phyloP scores from a whole-genome alignment of 2,888 invertebrate species.

The Drosophila antonietae region DNA sequence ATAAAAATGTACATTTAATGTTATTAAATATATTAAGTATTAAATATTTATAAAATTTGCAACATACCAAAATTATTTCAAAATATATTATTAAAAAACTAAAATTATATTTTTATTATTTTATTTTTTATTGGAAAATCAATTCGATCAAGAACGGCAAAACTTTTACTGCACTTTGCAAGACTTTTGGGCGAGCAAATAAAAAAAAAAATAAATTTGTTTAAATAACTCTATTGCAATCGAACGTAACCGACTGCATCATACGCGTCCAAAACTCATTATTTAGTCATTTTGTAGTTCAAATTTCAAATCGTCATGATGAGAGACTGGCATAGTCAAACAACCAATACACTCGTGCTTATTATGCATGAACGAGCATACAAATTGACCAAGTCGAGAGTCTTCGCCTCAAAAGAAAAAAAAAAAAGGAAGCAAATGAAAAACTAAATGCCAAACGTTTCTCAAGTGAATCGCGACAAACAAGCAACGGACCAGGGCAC shows the following conservation, averaged over 20 bases:
- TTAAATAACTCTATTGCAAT: constrained; percentile 49
- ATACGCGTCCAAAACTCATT: not conserved
- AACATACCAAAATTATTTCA: too few species aligned
- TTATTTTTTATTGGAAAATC: constrained; percentile 33
- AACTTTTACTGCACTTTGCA: constrained; percentile 50
- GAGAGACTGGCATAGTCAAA: not conserved
- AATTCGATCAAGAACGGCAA: constrained; percentile 59
- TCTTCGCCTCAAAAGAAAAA: not conserved
- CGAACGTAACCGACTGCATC: not conserved
- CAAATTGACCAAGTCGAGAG: constrained; percentile 7
- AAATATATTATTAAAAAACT: too few species aligned
- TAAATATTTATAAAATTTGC: too few species aligned
- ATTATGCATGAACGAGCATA: not conserved
- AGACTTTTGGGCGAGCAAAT: constrained; percentile 60
- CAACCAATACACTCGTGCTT: not conserved
- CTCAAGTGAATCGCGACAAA: constrained; percentile 72
- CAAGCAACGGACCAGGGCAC: constrained; percentile 30
- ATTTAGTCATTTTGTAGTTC: too few species aligned
- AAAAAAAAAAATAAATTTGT: constrained; percentile 31
- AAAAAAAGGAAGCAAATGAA: constrained; percentile 13
- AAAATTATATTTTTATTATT: not conserved
- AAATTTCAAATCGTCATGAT: not conserved
- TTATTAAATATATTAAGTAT: too few species aligned
- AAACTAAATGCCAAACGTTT: constrained; percentile 69
- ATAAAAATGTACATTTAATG: too few species aligned